phyloP scores from a whole-genome alignment of 2,888 invertebrate species.

The Oithona nana region DNA sequence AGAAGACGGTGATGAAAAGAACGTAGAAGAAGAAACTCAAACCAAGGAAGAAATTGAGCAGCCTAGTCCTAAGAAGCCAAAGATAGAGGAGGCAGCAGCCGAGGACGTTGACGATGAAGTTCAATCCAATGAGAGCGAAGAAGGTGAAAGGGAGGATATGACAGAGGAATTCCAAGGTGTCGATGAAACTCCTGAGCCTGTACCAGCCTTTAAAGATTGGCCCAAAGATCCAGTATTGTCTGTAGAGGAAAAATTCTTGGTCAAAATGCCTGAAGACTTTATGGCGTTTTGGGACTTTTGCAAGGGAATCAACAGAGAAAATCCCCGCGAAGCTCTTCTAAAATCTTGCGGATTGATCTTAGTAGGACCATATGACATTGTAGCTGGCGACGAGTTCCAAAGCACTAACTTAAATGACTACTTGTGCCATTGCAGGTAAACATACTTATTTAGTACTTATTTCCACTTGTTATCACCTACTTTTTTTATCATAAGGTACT shows the following conservation, averaged over 20 bases:
- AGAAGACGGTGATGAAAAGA: constrained; percentile 20
- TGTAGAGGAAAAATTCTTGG: constrained; percentile 52
- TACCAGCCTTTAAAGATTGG: constrained; percentile 24
- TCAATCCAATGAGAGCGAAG: background rate
- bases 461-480: too few relatives aligned
- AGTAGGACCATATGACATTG: background rate
- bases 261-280: constrained; percentile 77
- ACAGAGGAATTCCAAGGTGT: constrained; percentile 12
- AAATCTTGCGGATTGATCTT: background rate
- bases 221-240: constrained; percentile 34
- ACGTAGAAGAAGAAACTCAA: background rate
- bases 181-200: background rate
- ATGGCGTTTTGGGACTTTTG: constrained; percentile 64
- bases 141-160: background rate
- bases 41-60: constrained; percentile 20
- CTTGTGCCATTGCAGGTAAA: constrained; percentile 69
- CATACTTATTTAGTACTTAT: too few relatives aligned
- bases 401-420: constrained; percentile 29
- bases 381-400: background rate
- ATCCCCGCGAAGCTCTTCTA: constrained; percentile 31
- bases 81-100: background rate
- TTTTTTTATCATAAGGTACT: too few relatives aligned
- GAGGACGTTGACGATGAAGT: background rate
- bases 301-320: constrained; percentile 34
- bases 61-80: background rate